These are phyloP conservation scores for Isaurus tuberculatus DNA, from an alignment of 92 coral and sea anemone species.

Conservation along the genomic window DNA sequence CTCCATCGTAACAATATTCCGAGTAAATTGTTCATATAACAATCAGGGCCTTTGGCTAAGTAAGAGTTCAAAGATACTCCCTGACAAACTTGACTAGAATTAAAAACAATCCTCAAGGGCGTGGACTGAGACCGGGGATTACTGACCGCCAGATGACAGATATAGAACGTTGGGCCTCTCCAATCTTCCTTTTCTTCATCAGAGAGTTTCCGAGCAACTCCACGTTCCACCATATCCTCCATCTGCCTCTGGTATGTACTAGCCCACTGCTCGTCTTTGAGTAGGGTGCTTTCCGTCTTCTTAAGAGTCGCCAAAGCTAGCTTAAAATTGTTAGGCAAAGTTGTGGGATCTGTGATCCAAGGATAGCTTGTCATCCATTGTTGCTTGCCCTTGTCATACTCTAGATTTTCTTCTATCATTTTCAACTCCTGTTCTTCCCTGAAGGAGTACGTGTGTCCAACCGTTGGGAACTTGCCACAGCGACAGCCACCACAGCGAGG, in stretches of 20 bases:
- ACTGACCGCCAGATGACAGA: conserved; percentile 71
- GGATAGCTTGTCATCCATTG: conserved; percentile 78
- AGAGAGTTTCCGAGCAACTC: conserved; percentile 66
- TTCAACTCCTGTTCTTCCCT: conserved; percentile 73
- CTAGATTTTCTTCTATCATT: conserved; percentile 68
- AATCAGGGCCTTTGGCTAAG: conserved; percentile 71
- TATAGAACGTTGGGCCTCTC: conserved; percentile 67
- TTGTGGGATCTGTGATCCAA: conserved; percentile 66
- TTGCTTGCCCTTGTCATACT: conserved; percentile 63
- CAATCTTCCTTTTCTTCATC: conserved; percentile 53
- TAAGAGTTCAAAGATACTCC: conserved; percentile 58
- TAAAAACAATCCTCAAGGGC: conserved; percentile 70
- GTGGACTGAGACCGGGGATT: conserved; percentile 66
- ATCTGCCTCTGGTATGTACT: conserved; percentile 65
- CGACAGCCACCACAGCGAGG: conserved; percentile 79
- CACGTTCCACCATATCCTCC: conserved; percentile 68
- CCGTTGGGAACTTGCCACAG: conserved; percentile 38
- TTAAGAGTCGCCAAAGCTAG: conserved; percentile 60
- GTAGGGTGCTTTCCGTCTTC: conserved; percentile 66
- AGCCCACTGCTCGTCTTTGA: conserved; percentile 65
- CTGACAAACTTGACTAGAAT: conserved; percentile 60
- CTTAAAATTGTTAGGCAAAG: conserved; percentile 69
- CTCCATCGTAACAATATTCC: conserved; percentile 74
- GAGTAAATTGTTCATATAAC: conserved; percentile 48
- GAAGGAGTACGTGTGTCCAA: conserved; percentile 41